Percentiles rank a stretch among this genome's conserved stretches.
Evolutionary conservation across 2,888 invertebrate species (phyloP).

Genomic region (Colletes collaris): DNA sequence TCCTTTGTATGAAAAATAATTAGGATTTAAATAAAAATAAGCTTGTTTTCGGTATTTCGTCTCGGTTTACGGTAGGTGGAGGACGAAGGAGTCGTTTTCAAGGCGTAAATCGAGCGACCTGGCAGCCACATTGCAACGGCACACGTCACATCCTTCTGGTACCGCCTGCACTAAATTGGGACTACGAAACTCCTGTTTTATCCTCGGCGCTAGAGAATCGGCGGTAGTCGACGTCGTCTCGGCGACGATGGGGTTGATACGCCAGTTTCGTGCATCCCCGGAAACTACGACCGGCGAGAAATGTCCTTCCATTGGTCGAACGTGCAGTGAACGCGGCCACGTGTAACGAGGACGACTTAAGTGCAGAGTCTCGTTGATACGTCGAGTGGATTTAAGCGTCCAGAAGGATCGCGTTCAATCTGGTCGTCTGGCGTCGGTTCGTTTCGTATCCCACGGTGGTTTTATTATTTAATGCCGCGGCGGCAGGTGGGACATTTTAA

Average conservation of each 20-base stretch:
- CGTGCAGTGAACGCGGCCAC: neutral
- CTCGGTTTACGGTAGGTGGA: neutral
- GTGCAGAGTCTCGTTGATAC: neutral
- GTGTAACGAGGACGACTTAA: neutral
- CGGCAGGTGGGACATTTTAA: slow-evolving; percentile 41
- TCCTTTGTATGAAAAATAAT: too few relatives aligned
- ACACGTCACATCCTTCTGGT: too few relatives aligned
- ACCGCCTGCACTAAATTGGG: neutral
- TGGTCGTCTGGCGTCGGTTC: neutral
- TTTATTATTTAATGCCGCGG: slow-evolving; percentile 8
- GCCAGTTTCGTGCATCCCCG: too few relatives aligned
- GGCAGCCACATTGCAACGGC: neutral
- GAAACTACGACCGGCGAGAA: neutral
- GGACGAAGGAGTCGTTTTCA: neutral
- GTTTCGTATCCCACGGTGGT: neutral
- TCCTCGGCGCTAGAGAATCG: neutral
- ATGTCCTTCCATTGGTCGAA: neutral
- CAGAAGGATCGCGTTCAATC: slow-evolving; percentile 5
- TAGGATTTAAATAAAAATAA: too few relatives aligned
- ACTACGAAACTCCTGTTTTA: neutral
- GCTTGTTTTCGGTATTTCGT: too few relatives aligned
- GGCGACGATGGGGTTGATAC: neutral
- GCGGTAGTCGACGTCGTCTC: neutral
- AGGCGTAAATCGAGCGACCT: neutral
- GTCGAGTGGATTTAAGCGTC: neutral